Base-by-base conservation (phyloP, 2,888 invertebrate genomes). In the Micoletzkya japonica region DNA sequence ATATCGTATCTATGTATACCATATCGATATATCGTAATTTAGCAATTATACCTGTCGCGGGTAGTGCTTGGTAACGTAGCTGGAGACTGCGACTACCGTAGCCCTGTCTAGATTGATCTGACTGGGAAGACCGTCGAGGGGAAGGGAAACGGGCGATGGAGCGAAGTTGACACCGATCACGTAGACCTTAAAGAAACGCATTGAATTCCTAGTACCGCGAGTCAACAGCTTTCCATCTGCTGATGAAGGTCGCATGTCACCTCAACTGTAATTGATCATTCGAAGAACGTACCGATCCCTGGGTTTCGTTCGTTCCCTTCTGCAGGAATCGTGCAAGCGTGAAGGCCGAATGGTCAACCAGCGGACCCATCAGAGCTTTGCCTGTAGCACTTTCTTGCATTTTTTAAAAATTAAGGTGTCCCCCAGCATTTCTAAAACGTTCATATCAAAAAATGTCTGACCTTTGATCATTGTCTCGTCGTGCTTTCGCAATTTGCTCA, bases 101-200 rank as follows among this genome's bases (percentile, higher is more conserved):
- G 70, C 61, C 59, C 74, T 74, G 1, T 26, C 34, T 1, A 79
- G 71, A 4, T 73, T 76, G 37, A 57, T 70, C 24, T 76, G 71
- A 50, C 57, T 72, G 36, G 80, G 80, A 4, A 79, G 69, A 49
- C 73, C 76, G 26, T 70, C 70, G 4, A 80, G 68, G 28, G 78
- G 77, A 1, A 80, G 74, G 49, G 71, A 71, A n/a, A 76, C 73
- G 4, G 77, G 49, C 49, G 73, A 70, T 24, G 71, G 68, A 20
- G 77, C 76, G 70, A 81, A 79, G 61, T 81, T 81, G 10, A 81
- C 70, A 0, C 76, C 81, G 26, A 75, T 75, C n/a, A 78, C 76
- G 68, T 77, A 81, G 70, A 79, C 74, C 81, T 81, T 72, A 58
- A 74, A 73, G 28, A 60, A 20, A 10, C 44, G 10, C 44, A 10